phyloP scores from a whole-genome alignment of 2,797 vertebrate species.

The Poliocrania exsul region DNA sequence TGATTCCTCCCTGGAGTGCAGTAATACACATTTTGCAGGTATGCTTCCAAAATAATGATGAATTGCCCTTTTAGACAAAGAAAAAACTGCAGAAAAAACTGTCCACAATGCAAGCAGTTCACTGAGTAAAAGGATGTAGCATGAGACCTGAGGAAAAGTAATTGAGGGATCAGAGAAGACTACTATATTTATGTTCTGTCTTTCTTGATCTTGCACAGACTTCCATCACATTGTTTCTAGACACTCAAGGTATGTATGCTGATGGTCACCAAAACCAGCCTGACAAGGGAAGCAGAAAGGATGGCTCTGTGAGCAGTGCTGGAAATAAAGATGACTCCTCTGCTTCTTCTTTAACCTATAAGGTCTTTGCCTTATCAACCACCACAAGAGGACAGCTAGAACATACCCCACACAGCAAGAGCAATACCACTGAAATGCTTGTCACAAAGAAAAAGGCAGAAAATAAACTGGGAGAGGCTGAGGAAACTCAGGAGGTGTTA shows the following conservation, averaged over 20 bases:
- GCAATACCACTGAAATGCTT: background rate
- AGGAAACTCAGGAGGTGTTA: background rate
- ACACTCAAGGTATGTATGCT: background rate
- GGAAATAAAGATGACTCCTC: background rate
- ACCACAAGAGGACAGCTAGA: background rate
- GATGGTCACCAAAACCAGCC: background rate
- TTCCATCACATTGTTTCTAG: background rate
- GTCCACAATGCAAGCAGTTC: background rate
- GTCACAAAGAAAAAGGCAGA: background rate
- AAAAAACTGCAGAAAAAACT: background rate
- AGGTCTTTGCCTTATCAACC: background rate
- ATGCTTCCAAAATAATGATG: background rate
- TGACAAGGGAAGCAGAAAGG: background rate
- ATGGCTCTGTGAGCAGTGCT: background rate
- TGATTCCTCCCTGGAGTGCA: background rate
- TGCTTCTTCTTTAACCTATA: background rate
- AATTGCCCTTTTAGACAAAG: background rate
- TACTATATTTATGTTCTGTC: background rate
- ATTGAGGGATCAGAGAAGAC: background rate
- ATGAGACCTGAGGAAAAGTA: background rate
- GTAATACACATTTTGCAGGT: background rate
- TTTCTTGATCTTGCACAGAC: background rate
- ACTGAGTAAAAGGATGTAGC: background rate
- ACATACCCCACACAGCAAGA: background rate
- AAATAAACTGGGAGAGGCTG: background rate